These are phyloP conservation scores for Melanaphis sacchari DNA, from an alignment of 1,140 invertebrate species.

Conservation along the genomic window DNA sequence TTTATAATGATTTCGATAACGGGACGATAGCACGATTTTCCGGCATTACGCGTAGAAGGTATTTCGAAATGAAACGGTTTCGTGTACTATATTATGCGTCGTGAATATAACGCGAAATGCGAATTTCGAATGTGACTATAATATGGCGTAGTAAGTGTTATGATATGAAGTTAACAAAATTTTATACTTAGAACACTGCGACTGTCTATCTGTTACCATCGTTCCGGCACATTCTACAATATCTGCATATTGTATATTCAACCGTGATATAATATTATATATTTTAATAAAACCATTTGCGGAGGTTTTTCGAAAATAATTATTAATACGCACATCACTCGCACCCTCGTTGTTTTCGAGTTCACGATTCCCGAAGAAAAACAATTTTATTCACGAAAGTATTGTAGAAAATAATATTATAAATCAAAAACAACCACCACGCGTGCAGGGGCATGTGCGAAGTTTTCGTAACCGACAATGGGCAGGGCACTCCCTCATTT, in stretches of 20 bases:
- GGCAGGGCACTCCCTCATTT: slow-evolving; percentile 39
- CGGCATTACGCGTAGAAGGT: too few relatives aligned
- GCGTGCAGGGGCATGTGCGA: slow-evolving; percentile 42
- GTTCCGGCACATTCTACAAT: neutral
- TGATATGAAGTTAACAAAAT: neutral
- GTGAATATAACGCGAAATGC: too few relatives aligned
- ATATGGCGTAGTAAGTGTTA: too few relatives aligned
- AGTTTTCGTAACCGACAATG: slow-evolving; percentile 32
- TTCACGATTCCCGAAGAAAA: neutral
- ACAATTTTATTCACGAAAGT: slow-evolving; percentile 9
- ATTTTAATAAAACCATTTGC: neutral
- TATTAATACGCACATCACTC: neutral
- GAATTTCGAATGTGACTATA: too few relatives aligned
- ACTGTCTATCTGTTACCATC: neutral
- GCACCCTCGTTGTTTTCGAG: neutral
- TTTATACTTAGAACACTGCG: neutral
- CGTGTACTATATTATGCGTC: too few relatives aligned
- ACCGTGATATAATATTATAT: neutral
- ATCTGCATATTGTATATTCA: neutral
- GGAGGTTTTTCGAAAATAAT: neutral
- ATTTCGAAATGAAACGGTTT: too few relatives aligned
- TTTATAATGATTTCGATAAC: too few relatives aligned
- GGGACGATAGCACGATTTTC: too few relatives aligned
- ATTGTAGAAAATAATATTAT: slow-evolving; percentile 32
- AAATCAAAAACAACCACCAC: slow-evolving; percentile 20